These are phyloP conservation scores for Charina bottae DNA, from an alignment of 2,113 vertebrate species.

Conservation along the genomic window DNA sequence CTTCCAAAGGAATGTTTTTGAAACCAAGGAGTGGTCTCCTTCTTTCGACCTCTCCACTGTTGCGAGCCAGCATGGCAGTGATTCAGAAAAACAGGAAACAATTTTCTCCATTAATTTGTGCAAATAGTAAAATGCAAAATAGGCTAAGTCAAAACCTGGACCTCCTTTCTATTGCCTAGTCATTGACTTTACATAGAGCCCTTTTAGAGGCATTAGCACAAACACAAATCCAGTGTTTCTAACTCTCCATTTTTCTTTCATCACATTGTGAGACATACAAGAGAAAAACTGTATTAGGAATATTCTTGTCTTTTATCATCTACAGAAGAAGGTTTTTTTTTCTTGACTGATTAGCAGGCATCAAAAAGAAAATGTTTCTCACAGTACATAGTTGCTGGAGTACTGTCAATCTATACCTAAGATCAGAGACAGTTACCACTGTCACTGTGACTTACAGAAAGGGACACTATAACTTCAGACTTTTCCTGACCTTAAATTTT, in stretches of 20 bases:
- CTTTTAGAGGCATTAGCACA: constrained; percentile 44
- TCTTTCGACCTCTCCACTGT: neutral
- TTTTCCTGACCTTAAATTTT: constrained; percentile 42
- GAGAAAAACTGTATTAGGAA: constrained; percentile 10
- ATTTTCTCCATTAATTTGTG: constrained; percentile 63
- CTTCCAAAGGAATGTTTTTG: constrained; percentile 35
- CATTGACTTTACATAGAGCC: constrained; percentile 32
- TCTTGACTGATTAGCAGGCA: neutral
- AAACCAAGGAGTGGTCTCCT: constrained; percentile 28
- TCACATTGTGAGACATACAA: constrained; percentile 28
- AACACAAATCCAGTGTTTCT: neutral
- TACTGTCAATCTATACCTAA: constrained; percentile 35
- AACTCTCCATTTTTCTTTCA: neutral
- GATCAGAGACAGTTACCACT: constrained; percentile 38
- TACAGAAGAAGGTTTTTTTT: constrained; percentile 16
- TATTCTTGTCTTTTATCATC: constrained; percentile 12
- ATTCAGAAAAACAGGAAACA: constrained; percentile 65
- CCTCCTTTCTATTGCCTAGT: constrained; percentile 34
- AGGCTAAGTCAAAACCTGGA: constrained; percentile 49
- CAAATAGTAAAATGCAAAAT: constrained; percentile 69
- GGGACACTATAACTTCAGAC: constrained; percentile 30
- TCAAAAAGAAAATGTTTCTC: constrained; percentile 40
- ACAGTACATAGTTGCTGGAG: constrained; percentile 33
- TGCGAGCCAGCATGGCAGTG: constrained; percentile 41
- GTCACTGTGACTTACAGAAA: constrained; percentile 27